phyloP scores from a whole-genome alignment of 23 tunicate species.

The Trididemnum miniatum region DNA sequence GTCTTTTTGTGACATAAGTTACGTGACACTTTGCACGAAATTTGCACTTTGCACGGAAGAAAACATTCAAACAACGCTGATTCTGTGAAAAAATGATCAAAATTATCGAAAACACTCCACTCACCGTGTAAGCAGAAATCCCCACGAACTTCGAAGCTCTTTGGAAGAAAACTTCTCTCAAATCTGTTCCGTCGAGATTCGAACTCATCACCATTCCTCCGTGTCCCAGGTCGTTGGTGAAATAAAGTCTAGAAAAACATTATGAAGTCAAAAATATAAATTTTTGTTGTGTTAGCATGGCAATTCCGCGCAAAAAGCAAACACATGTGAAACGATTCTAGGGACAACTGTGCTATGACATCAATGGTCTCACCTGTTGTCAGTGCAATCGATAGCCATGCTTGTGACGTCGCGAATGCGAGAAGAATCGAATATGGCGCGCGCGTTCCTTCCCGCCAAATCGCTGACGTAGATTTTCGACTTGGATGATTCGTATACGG shows the following conservation, averaged over 20 bases:
- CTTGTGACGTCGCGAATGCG: conserved; percentile 46
- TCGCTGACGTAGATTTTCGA: conserved; percentile 51
- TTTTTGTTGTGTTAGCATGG: too few species aligned
- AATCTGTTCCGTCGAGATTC: conserved; percentile 17
- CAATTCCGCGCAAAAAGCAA: too few species aligned
- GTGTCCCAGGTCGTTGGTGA: conserved; percentile 28
- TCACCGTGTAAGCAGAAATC: conserved; percentile 36
- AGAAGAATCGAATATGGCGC: conserved; percentile 48
- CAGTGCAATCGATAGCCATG: conserved; percentile 52
- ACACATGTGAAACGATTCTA: too few species aligned
- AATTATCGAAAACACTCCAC: too few species aligned
- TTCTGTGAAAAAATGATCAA: too few species aligned
- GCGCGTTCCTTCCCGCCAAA: conserved; percentile 49
- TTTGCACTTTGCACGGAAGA: too few species aligned
- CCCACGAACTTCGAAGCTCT: conserved; percentile 31
- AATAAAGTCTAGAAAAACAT: conserved; percentile 32
- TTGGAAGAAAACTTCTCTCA: conserved; percentile 7
- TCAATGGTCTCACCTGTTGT: conserved; percentile 46
- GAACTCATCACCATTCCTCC: conserved; percentile 32
- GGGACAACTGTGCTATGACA: too few species aligned
- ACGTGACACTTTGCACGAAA: too few species aligned
- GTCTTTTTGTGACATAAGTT: too few species aligned
- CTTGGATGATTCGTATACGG: conserved; percentile 41
- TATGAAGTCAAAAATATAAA: too few species aligned
- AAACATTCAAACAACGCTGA: too few species aligned